These are phyloP conservation scores for Gastrophysa polygoni DNA, from an alignment of 2,888 invertebrate genomes.

Conservation along the genomic window DNA sequence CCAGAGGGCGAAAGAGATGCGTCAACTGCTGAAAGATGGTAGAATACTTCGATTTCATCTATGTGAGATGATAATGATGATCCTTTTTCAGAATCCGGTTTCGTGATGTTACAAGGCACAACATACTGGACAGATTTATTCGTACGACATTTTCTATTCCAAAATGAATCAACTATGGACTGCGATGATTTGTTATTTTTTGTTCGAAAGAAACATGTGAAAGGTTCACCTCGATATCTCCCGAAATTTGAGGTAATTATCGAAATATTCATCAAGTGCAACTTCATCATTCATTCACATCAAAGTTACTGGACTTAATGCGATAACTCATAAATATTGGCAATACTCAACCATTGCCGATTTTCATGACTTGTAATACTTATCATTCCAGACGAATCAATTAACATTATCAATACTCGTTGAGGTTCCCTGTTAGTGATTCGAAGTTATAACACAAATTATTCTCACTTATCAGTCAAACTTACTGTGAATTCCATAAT, in stretches of 20 bases:
- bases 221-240: conserved; percentile 83
- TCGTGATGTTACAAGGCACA: conserved; percentile 90
- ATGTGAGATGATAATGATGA: too few species aligned
- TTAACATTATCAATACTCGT: too few species aligned
- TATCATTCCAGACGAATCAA: too few species aligned
- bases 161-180: conserved; percentile 86
- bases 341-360: too few species aligned
- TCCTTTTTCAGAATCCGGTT: conserved; percentile 77
- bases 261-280: too few species aligned
- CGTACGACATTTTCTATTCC: conserved; percentile 91
- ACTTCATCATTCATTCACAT: too few species aligned
- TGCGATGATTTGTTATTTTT: conserved; percentile 95
- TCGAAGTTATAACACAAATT: too few species aligned
- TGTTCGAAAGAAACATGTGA: conserved; percentile 90
- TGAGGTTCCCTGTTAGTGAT: too few species aligned
- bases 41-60: conserved; percentile 42
- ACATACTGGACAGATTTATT: conserved; percentile 97
- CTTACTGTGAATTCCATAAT: too few species aligned
- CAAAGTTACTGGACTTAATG: not conserved
- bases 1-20: conserved; percentile 89
- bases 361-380: too few species aligned
- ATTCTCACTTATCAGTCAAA: too few species aligned
- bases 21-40: conserved; percentile 89
- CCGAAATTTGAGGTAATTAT: conserved; percentile 83
- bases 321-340: too few species aligned